These are phyloP conservation scores for Magallana gigas DNA, from an alignment of 1,140 invertebrate genomes.

Conservation along the genomic window DNA sequence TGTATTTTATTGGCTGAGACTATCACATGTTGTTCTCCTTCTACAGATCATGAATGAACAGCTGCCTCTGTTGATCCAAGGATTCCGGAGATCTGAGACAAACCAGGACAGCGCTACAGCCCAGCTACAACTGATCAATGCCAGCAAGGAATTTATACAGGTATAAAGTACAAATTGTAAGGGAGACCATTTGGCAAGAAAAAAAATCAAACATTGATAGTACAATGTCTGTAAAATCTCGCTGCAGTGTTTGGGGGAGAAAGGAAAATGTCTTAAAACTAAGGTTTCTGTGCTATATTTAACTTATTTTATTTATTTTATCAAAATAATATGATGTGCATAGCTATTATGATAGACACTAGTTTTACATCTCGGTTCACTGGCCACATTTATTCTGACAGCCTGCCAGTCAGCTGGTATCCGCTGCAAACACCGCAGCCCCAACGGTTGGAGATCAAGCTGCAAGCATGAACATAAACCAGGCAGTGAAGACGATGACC, in stretches of 20 bases:
- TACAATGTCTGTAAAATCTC: no score
- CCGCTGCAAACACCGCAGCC: no score
- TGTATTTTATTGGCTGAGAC: no score
- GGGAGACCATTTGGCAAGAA: no score
- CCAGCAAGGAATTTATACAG: conserved; percentile 91
- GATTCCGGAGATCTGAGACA: conserved; percentile 86
- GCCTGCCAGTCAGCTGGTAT: conserved; percentile 86
- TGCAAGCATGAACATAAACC: conserved; percentile 86
- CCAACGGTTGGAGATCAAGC: conserved; percentile 92
- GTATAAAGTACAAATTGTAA: conserved; percentile 69
- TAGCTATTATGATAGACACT: no score
- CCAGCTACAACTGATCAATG: conserved; percentile 91
- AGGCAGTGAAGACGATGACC: no score
- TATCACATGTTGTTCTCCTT: neutral
- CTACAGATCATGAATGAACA: conserved; percentile 85
- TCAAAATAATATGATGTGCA: no score
- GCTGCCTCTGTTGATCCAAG: conserved; percentile 90
- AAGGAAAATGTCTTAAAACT: neutral
- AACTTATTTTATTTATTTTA: conserved; percentile 47
- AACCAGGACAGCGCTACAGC: conserved; percentile 87
- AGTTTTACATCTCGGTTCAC: no score
- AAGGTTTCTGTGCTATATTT: neutral
- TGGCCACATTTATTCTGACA: conserved; percentile 52
- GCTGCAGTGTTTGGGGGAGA: neutral
- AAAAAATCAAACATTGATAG: no score